Evolutionary conservation across 2,888 invertebrate species (phyloP).

Genomic region (Idaea aversata): DNA sequence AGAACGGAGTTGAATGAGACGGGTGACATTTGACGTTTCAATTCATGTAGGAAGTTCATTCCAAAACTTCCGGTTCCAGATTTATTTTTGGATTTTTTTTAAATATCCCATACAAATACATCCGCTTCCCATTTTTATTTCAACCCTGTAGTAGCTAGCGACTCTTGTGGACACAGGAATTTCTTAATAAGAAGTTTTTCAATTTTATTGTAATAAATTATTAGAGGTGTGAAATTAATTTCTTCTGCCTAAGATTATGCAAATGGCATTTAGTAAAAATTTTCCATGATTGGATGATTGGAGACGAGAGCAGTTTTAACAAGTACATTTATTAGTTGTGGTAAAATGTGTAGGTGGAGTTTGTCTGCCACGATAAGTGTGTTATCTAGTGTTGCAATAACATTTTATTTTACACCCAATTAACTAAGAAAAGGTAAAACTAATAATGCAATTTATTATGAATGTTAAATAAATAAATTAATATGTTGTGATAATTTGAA

Average conservation of each 20-base stretch:
- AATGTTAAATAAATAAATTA: too few relatives aligned
- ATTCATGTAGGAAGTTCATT: too few relatives aligned
- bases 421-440: neutral
- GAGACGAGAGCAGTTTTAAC: neutral
- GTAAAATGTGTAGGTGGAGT: neutral
- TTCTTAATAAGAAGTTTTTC: too few relatives aligned
- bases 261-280: neutral
- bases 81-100: neutral
- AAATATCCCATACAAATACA: neutral
- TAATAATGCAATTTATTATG: too few relatives aligned
- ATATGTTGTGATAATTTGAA: too few relatives aligned
- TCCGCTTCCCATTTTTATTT: neutral
- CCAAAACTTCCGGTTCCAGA: neutral
- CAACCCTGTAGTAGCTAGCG: too few relatives aligned
- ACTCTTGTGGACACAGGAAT: too few relatives aligned
- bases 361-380: neutral
- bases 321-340: neutral
- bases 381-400: neutral
- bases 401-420: neutral
- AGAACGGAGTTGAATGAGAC: too few relatives aligned
- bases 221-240: neutral
- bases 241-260: neutral
- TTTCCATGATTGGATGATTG: neutral
- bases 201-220: too few relatives aligned
- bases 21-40: too few relatives aligned